Conservation (phyloP, 2,888 invertebrate species). For the Globia sparganii region DNA sequence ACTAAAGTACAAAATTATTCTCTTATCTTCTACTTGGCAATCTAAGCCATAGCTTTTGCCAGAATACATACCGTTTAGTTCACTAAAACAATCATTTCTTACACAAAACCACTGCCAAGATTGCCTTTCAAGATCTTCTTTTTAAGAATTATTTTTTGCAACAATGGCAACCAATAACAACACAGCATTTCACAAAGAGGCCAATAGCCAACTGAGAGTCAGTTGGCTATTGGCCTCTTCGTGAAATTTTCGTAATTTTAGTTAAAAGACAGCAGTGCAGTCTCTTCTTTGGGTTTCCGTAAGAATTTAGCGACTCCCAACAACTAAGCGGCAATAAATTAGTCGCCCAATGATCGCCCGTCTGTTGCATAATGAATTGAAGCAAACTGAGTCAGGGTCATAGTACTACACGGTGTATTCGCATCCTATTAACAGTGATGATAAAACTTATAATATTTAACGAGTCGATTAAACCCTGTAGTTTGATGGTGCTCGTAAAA, state of each 20-base stretch:
- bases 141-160: not conserved
- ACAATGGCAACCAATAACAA: not conserved
- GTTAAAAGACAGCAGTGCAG: not conserved
- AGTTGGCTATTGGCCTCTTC: not conserved
- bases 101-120: not conserved
- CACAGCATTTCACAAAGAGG: no score
- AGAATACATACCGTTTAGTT: not conserved
- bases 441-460: conserved; percentile 58
- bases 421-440: conserved; percentile 50
- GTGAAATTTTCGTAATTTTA: not conserved
- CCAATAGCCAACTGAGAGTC: no score
- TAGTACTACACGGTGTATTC: conserved; percentile 63
- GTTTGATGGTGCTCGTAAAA: conserved; percentile 49
- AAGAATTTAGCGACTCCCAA: not conserved
- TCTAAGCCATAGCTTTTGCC: conserved; percentile 9
- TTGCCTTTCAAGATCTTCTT: not conserved
- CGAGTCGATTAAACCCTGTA: conserved; percentile 22
- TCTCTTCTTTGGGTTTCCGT: not conserved
- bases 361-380: conserved; percentile 27
- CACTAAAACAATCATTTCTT: not conserved
- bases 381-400: conserved; percentile 79
- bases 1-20: not conserved
- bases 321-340: conserved; percentile 13
- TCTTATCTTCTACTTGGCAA: conserved; percentile 39
- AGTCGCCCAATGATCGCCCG: conserved; percentile 39